Base-by-base conservation (phyloP, 2,888 invertebrate genomes). In the Oxyscelio sp. region DNA sequence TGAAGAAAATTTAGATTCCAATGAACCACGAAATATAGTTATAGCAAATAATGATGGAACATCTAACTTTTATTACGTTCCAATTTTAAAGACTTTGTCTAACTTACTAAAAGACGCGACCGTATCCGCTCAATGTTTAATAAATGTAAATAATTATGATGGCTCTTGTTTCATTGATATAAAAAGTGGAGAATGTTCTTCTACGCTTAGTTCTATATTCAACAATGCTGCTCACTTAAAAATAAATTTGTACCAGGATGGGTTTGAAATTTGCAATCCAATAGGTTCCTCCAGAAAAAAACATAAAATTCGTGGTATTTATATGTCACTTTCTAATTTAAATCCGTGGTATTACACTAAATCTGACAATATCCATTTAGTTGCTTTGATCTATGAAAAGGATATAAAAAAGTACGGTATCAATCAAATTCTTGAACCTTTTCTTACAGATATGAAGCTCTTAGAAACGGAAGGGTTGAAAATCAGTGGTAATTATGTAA, bases 391-490 rank as follows among this genome's bases (percentile, higher is more conserved):
- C 24, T 61, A 52, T 59, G 86, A 88, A 54, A 50, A 22, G 21
- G 50, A 50, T 11, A 9, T 80, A 2, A 54, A 63, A 54, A 22
- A 34, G 0, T 87, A 83, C 56, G 54, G 79, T 4, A 82, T 86
- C 45, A 3, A 61, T 0, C 38, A 78, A 78, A 78, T 88, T 52
- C 77, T 79, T 13, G 59, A 79, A 54, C 45, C 31, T 6, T 77
- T 87, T 38, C 43, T 86, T 0, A 3, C 45, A n/a, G 85, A 85
- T n/a, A 13, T 87, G n/a, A 85, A 80, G 61, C 38, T 22, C 11
- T 56, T 85, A 15, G 85, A 87, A 80, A 83, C 43, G 1, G 45
- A 65, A 15, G 84, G 87, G 6, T 13, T 73, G 3, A 19, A 59
- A 24, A 61, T 73, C n/a, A 50, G 52, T n/a, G 52, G 27, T 21